Conservation (phyloP, 1,140 invertebrate genomes). For the Cotesia glomerata region DNA sequence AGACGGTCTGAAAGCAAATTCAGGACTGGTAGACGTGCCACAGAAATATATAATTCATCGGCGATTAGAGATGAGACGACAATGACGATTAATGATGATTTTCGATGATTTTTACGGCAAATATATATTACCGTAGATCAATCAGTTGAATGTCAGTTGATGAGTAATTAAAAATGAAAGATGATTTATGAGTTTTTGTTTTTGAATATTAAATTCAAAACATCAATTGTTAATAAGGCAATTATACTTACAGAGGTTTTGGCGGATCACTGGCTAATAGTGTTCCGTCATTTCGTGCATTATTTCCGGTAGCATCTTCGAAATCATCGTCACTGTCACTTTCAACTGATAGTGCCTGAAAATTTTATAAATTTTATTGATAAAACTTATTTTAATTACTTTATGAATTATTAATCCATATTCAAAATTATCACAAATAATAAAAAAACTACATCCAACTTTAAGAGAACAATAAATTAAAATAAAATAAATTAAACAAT, state of each 20-base stretch:
- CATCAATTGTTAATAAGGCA: background rate
- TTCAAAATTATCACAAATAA: background rate
- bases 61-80: conserved; percentile 50
- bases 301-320: conserved; percentile 66
- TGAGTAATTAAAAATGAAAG: too few species aligned
- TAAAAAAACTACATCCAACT: too few species aligned
- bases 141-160: too few species aligned
- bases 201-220: background rate
- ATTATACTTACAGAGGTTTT: conserved; percentile 86
- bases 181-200: background rate
- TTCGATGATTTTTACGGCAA: background rate
- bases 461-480: too few species aligned
- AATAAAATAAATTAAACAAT: too few species aligned
- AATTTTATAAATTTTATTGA: conserved; percentile 21
- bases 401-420: background rate
- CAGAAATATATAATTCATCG: conserved; percentile 29
- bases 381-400: background rate
- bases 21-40: conserved; percentile 65
- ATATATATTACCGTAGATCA: background rate
- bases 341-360: conserved; percentile 57
- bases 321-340: conserved; percentile 62
- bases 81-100: conserved; percentile 23
- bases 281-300: conserved; percentile 86
- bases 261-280: conserved; percentile 94
- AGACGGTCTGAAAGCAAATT: conserved; percentile 83